Evolutionary conservation across 2,797 vertebrate species (phyloP).

Genomic region (Lutjanus campechanus): DNA sequence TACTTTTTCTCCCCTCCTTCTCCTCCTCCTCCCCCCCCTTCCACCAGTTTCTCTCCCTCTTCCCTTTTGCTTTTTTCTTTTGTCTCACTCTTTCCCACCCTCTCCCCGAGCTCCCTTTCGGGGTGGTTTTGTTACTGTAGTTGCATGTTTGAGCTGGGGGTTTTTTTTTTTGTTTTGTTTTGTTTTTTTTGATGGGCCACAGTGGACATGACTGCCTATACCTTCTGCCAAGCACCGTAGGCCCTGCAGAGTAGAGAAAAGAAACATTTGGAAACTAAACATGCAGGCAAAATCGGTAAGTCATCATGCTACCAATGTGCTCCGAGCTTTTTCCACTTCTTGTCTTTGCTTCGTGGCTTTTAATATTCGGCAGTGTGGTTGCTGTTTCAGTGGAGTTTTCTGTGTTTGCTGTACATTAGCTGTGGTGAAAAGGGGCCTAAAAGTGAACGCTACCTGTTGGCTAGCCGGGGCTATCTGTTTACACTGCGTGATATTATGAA

Average conservation of each 20-base stretch:
- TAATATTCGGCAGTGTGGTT: slow-evolving; percentile 13
- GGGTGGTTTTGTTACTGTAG: slow-evolving; percentile 61
- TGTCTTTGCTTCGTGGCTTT: slow-evolving; percentile 35
- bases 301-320: slow-evolving; percentile 50
- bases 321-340: slow-evolving; percentile 20
- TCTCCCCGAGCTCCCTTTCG: slow-evolving; percentile 57
- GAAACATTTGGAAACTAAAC: slow-evolving; percentile 70
- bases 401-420: slow-evolving; percentile 17
- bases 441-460: slow-evolving; percentile 57
- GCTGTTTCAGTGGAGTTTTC: slow-evolving; percentile 36
- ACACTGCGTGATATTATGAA: slow-evolving; percentile 48
- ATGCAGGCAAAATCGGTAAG: slow-evolving; percentile 75
- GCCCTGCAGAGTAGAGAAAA: slow-evolving; percentile 61
- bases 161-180: slow-evolving; percentile 42
- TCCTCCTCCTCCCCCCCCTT: background rate
- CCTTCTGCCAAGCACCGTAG: slow-evolving; percentile 70
- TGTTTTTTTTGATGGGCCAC: slow-evolving; percentile 62
- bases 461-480: slow-evolving; percentile 58
- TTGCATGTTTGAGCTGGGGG: slow-evolving; percentile 56
- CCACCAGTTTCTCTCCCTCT: slow-evolving; percentile 48
- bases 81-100: slow-evolving; percentile 66
- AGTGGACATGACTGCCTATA: slow-evolving; percentile 66
- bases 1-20: slow-evolving; percentile 46
- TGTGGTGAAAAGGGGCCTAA: slow-evolving; percentile 42
- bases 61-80: slow-evolving; percentile 58